phyloP scores from a whole-genome alignment of 1,140 invertebrate genomes.

The Scylla paramamosain region DNA sequence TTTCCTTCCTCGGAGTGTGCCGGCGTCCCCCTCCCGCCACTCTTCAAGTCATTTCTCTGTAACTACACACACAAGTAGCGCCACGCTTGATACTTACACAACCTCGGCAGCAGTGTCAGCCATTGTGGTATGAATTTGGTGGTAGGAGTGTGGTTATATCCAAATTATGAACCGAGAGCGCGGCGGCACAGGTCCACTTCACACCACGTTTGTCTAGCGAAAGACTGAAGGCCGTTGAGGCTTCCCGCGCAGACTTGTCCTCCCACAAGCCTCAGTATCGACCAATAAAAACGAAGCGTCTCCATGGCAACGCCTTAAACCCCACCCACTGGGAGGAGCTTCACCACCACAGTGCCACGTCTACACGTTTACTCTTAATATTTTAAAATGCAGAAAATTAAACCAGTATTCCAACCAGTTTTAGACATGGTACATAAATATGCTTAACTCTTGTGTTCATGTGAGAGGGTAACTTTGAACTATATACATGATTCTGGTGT shows the following conservation, averaged over 20 bases:
- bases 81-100: conserved; percentile 56
- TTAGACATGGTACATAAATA: too few species aligned
- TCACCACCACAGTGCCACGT: neutral
- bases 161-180: conserved; percentile 39
- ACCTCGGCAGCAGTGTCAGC: conserved; percentile 66
- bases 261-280: conserved; percentile 43
- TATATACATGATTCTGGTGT: neutral
- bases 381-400: too few species aligned
- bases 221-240: conserved; percentile 66
- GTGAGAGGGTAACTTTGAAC: too few species aligned
- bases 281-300: conserved; percentile 52
- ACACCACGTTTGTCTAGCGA: conserved; percentile 64
- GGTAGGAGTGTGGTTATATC: conserved; percentile 16
- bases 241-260: conserved; percentile 61
- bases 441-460: too few species aligned
- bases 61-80: neutral
- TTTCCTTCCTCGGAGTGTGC: neutral
- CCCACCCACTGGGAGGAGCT: conserved; percentile 55
- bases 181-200: conserved; percentile 63
- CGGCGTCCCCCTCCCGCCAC: neutral
- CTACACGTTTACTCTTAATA: neutral
- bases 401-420: too few species aligned
- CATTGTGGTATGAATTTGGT: conserved; percentile 53
- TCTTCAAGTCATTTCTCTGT: neutral
- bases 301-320: conserved; percentile 31